phyloP scores from a whole-genome alignment of 2,797 vertebrate genomes.

The Epinephelus awoara region DNA sequence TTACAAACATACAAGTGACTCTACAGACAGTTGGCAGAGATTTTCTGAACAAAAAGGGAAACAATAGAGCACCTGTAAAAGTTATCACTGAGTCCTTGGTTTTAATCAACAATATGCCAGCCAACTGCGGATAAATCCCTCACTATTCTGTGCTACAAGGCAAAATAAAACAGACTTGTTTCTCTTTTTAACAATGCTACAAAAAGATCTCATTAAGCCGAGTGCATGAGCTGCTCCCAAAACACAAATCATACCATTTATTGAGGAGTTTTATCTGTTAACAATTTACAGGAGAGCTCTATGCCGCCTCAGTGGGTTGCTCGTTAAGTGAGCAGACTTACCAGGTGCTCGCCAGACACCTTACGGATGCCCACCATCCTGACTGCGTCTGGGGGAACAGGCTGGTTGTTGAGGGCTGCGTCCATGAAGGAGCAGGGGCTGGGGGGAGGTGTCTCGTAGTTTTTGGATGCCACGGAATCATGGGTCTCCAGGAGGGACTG shows the following conservation, averaged over 20 bases:
- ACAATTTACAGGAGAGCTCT: conserved; percentile 13
- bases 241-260: conserved; percentile 52
- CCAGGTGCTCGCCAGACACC: conserved; percentile 94
- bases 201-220: conserved; percentile 44
- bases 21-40: conserved; percentile 6
- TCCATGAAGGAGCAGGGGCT: conserved; percentile 92
- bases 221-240: conserved; percentile 44
- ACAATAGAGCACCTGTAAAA: conserved; percentile 13
- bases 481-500: conserved; percentile 97
- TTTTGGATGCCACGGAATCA: conserved; percentile 96
- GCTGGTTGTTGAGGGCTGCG: conserved; percentile 91
- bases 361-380: conserved; percentile 98
- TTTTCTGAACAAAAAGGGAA: conserved; percentile 14
- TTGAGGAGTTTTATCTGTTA: conserved; percentile 30
- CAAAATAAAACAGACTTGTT: conserved; percentile 22
- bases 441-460: conserved; percentile 93
- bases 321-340: conserved; percentile 72
- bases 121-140: conserved; percentile 26
- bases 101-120: conserved; percentile 24
- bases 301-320: neutral
- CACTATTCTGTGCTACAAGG: neutral
- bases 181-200: conserved; percentile 46
- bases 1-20: conserved; percentile 1
- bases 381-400: conserved; percentile 93
- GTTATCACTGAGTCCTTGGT: neutral